A percentile compares a stretch with the other conserved stretches of the same genome.
Conservation (phyloP, 2,113 vertebrate genomes). For the Felis catus region F.catus_Fca126_mat1.0 CM031423.1:93884001-93884500, state of each 20-base stretch:
- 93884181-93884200: background rate
- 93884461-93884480: background rate
- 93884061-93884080: background rate
- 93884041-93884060: background rate
- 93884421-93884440: no score
- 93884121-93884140: background rate
- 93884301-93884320: background rate
- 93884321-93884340: background rate
- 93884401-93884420: rapidly evolving
- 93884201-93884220: background rate
- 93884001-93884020: background rate
- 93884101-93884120: background rate
- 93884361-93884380: background rate
- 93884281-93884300: rapidly evolving
- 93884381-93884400: rapidly evolving
- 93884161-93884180: background rate
- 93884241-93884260: background rate
- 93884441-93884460: background rate
- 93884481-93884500: background rate
- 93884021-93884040: background rate
- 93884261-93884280: rapidly evolving
- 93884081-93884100: rapidly evolving
- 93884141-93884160: background rate
- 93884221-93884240: background rate
- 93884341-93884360: background rate